These are phyloP conservation scores for Penaeus vannamei DNA, from an alignment of 1,140 invertebrate species.

Conservation along the genomic window DNA sequence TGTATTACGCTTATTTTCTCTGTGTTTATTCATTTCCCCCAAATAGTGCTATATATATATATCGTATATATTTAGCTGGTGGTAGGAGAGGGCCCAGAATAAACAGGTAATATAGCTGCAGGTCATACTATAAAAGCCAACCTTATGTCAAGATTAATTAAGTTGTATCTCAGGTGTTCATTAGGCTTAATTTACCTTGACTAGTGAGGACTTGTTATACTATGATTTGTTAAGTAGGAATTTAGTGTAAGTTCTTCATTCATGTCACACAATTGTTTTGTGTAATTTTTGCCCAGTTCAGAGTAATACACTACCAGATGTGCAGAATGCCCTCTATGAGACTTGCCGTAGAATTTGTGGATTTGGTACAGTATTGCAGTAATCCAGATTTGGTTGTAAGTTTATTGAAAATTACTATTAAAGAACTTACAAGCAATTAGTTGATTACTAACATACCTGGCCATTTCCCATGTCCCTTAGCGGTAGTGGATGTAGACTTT, in stretches of 20 bases:
- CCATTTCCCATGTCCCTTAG: slow-evolving; percentile 39
- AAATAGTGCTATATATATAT: slow-evolving; percentile 10
- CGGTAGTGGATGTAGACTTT: slow-evolving; percentile 41
- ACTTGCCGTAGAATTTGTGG: too few species aligned
- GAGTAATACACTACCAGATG: too few species aligned
- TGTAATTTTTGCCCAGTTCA: too few species aligned
- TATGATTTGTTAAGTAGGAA: slow-evolving; percentile 23
- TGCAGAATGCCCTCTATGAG: too few species aligned
- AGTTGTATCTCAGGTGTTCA: slow-evolving; percentile 53
- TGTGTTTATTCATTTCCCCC: slow-evolving; percentile 12
- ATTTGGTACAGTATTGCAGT: too few species aligned
- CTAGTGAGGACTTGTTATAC: slow-evolving; percentile 10
- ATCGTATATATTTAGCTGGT: slow-evolving; percentile 29
- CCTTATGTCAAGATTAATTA: not conserved
- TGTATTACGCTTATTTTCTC: slow-evolving; percentile 58
- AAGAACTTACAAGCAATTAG: too few species aligned
- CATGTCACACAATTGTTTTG: too few species aligned
- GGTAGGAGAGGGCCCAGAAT: slow-evolving; percentile 19
- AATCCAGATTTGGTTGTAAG: too few species aligned
- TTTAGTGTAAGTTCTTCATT: too few species aligned
- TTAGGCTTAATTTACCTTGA: slow-evolving; percentile 45
- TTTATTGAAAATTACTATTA: not conserved
- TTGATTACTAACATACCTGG: not conserved
- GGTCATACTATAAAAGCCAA: not conserved
- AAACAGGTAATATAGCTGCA: slow-evolving; percentile 1